phyloP scores from a whole-genome alignment of 1,140 invertebrate species.

The Drosophila pseudoobscura region DNA sequence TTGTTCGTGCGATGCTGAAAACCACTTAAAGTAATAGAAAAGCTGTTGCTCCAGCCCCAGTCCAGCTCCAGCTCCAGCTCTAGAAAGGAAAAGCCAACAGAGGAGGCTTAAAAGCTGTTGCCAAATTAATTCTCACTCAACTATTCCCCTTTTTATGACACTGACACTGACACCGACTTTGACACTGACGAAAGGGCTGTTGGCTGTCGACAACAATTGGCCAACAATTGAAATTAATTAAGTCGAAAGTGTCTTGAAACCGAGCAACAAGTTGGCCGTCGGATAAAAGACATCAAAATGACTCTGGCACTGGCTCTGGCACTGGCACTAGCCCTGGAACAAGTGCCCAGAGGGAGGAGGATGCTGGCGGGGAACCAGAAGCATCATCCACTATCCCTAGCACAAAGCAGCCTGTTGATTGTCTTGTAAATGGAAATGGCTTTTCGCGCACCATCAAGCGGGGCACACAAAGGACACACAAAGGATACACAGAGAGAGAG shows the following conservation, averaged over 20 bases:
- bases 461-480: constrained; percentile 29
- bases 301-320: neutral
- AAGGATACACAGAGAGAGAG: constrained; percentile 1
- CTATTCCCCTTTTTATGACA: neutral
- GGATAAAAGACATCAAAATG: constrained; percentile 1
- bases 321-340: constrained; percentile 22
- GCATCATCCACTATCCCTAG: constrained; percentile 13
- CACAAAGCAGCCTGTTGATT: constrained; percentile 63
- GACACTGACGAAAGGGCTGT: constrained; percentile 19
- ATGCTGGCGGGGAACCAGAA: neutral
- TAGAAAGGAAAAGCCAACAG: neutral
- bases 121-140: constrained; percentile 42
- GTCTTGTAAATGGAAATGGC: constrained; percentile 72
- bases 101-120: constrained; percentile 31
- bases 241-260: constrained; percentile 48
- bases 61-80: neutral
- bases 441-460: constrained; percentile 66
- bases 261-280: constrained; percentile 63
- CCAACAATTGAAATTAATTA: constrained; percentile 74
- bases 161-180: neutral
- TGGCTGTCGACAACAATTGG: constrained; percentile 19
- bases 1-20: constrained; percentile 39
- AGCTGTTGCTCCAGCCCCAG: constrained; percentile 16
- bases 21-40: constrained; percentile 61
- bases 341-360: neutral